Percentiles rank a stretch among this genome's conserved stretches.
Evolutionary conservation across 2,888 invertebrate species (phyloP).

Genomic region (Diarsia brunnea): DNA sequence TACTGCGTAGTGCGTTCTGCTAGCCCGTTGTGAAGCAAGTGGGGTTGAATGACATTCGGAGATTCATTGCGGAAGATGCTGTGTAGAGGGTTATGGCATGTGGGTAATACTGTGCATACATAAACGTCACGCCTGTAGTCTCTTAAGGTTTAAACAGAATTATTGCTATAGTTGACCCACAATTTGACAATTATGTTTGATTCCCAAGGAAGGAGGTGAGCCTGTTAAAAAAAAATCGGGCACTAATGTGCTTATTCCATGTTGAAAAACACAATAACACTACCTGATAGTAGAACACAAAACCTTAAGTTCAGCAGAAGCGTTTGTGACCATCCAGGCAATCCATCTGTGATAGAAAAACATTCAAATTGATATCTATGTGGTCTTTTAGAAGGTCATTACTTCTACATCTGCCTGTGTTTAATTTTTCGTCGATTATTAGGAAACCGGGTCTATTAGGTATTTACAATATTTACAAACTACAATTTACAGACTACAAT

Average conservation of each 20-base stretch:
- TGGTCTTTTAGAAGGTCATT: neutral
- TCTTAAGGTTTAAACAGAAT: neutral
- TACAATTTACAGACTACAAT: no score
- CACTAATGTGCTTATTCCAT: neutral
- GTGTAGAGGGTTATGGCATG: constrained; percentile 13
- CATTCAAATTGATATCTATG: neutral
- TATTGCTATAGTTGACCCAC: neutral
- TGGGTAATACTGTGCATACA: neutral
- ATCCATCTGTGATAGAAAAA: neutral
- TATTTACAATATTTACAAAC: no score
- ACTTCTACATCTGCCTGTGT: neutral
- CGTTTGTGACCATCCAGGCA: neutral
- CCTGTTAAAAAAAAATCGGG: neutral
- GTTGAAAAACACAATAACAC: neutral
- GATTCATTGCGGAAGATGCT: constrained; percentile 39
- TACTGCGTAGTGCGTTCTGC: constrained; percentile 20
- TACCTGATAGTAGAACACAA: neutral
- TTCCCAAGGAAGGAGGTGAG: neutral
- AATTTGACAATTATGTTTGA: no score
- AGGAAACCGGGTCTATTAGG: neutral
- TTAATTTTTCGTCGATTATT: no score
- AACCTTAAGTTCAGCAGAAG: neutral
- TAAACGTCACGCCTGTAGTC: neutral
- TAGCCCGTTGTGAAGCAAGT: constrained; percentile 38
- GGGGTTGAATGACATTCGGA: constrained; percentile 50